A percentile compares a stretch with the other conserved stretches of the same genome.
phyloP scores from a whole-genome alignment of 2,113 vertebrate species.

The Hepsetus odoe region DNA sequence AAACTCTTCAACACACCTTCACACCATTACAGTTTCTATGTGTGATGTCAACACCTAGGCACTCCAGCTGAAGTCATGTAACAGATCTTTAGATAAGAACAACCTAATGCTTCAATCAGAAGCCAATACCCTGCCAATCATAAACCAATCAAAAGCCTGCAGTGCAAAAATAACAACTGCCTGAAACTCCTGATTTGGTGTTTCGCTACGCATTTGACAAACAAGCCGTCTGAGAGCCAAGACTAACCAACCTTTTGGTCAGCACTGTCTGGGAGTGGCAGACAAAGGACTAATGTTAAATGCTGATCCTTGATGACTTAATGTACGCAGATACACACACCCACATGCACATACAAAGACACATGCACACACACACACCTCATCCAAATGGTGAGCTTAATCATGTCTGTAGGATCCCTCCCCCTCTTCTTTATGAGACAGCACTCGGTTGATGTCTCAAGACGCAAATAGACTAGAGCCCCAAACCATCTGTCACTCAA shows the following conservation, averaged over 20 bases:
- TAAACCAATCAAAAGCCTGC: no score
- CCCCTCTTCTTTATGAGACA: constrained; percentile 28
- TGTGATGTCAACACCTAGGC: constrained; percentile 1
- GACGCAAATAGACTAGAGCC: constrained; percentile 33
- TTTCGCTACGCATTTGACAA: background rate
- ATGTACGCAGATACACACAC: no score
- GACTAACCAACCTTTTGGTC: constrained; percentile 21
- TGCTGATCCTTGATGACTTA: background rate
- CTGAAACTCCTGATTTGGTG: background rate
- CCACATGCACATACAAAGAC: no score
- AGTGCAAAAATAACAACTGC: no score
- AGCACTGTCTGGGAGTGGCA: constrained; percentile 7
- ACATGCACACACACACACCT: background rate
- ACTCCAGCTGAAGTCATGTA: constrained; percentile 17
- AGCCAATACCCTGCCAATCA: no score
- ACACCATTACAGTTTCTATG: background rate
- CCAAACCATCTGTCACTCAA: constrained; percentile 50
- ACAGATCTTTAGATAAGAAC: constrained; percentile 22
- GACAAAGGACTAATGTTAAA: background rate
- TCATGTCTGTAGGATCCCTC: constrained; percentile 26
- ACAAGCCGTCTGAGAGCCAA: background rate
- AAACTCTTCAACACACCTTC: background rate
- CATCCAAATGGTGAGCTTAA: background rate
- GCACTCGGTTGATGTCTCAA: constrained; percentile 1
- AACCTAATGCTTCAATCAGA: no score